Conservation (phyloP, 2,113 vertebrate genomes). For the Orycteropus afer region DNA sequence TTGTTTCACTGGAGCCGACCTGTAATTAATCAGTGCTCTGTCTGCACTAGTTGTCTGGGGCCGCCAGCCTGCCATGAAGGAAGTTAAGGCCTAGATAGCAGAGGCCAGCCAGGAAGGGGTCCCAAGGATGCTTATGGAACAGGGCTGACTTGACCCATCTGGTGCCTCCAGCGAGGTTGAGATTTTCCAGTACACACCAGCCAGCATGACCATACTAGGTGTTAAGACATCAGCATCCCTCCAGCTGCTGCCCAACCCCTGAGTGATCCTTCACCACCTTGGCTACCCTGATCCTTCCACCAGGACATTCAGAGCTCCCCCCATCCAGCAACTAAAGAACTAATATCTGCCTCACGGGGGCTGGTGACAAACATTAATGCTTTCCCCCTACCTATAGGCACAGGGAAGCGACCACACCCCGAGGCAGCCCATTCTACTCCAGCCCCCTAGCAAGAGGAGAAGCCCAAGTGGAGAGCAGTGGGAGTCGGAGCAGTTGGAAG, state of each 20-base stretch:
- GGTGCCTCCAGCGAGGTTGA: not conserved
- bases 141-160: not conserved
- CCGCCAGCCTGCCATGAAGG: not conserved
- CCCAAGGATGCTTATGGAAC: not conserved
- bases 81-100: not conserved
- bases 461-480: not conserved
- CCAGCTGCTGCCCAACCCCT: not conserved
- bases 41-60: slow-evolving; percentile 16
- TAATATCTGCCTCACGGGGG: not conserved
- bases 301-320: not conserved
- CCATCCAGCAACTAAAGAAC: not conserved
- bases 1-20: slow-evolving; percentile 44
- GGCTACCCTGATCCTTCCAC: not conserved
- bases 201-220: not conserved
- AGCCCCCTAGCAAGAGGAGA: not conserved
- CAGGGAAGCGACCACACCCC: not conserved
- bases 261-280: not conserved
- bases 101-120: not conserved
- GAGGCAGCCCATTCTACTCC: not conserved
- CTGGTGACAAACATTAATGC: not conserved
- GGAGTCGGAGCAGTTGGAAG: not conserved
- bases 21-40: slow-evolving; percentile 67
- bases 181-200: not conserved
- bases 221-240: not conserved
- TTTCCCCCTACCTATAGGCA: not conserved